Evolutionary conservation across 1,140 invertebrate species (phyloP).

Genomic region (Stegodyphus dumicola): DNA sequence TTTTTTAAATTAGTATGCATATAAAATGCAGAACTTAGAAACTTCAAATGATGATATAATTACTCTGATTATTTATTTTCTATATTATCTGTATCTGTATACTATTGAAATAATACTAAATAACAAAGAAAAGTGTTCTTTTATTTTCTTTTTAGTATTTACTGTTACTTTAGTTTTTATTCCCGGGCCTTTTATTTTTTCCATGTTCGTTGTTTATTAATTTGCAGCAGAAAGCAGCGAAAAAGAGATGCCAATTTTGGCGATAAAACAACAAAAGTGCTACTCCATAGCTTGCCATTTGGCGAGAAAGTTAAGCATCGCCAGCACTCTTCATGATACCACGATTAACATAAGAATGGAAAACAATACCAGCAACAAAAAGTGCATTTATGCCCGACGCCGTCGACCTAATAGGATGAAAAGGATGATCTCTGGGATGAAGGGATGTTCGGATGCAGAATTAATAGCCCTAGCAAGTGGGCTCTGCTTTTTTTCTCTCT

Average conservation of each 20-base stretch:
- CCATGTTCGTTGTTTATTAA: too few relatives aligned
- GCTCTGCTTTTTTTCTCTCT: not conserved
- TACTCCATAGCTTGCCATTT: not conserved
- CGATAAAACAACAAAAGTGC: not conserved
- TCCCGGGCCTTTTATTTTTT: too few relatives aligned
- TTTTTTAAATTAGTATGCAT: too few relatives aligned
- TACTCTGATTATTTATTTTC: too few relatives aligned
- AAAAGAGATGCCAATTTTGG: not conserved
- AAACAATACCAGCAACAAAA: slow-evolving; percentile 39
- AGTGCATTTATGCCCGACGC: slow-evolving; percentile 4
- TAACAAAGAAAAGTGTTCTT: too few relatives aligned
- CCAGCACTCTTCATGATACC: slow-evolving; percentile 19
- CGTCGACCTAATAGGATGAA: slow-evolving; percentile 44
- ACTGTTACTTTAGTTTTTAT: too few relatives aligned
- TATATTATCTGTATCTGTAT: too few relatives aligned
- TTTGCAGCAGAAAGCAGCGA: not conserved
- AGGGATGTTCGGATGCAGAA: slow-evolving; percentile 57
- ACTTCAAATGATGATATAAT: too few relatives aligned
- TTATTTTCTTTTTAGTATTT: too few relatives aligned
- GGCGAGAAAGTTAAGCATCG: slow-evolving; percentile 17
- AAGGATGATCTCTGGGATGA: slow-evolving; percentile 47
- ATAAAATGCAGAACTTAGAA: too few relatives aligned
- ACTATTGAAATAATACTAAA: too few relatives aligned
- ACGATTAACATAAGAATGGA: slow-evolving; percentile 54
- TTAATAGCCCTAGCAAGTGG: slow-evolving; percentile 53